These are phyloP conservation scores for Papilio elwesi DNA, from an alignment of 2,888 invertebrate genomes.

Conservation along the genomic window DNA sequence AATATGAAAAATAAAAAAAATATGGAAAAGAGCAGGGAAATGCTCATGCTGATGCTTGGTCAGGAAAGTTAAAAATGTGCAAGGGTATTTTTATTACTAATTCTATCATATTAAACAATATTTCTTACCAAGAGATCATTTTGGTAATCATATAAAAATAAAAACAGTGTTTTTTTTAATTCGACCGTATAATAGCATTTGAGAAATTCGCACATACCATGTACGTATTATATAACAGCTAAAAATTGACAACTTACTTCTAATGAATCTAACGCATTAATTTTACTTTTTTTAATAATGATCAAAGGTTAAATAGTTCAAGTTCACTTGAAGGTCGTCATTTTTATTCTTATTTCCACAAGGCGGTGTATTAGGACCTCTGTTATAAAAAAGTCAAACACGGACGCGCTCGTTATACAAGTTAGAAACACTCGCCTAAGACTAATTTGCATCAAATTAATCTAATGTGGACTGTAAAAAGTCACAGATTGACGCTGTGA, in stretches of 20 bases:
- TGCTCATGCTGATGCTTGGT: too few species aligned
- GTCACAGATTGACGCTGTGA: conserved; percentile 26
- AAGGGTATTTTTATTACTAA: too few species aligned
- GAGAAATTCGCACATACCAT: not conserved
- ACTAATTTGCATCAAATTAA: conserved; percentile 33
- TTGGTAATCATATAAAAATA: too few species aligned
- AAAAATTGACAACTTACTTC: not conserved
- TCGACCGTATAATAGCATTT: conserved; percentile 2
- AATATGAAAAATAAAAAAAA: too few species aligned
- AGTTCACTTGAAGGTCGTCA: conserved; percentile 40
- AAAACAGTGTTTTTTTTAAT: not conserved
- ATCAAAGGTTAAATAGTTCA: conserved; percentile 14
- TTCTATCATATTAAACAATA: too few species aligned
- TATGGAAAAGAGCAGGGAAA: too few species aligned
- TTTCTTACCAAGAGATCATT: too few species aligned
- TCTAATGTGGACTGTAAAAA: conserved; percentile 22
- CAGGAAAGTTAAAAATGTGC: too few species aligned
- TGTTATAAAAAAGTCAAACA: conserved; percentile 17
- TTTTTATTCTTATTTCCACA: conserved; percentile 11
- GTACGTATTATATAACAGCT: conserved; percentile 18
- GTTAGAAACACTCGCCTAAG: conserved; percentile 22
- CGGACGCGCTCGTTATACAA: not conserved
- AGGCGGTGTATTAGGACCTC: conserved; percentile 13
- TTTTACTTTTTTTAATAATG: conserved; percentile 14
- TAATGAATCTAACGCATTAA: not conserved